Percentiles rank a stretch among this genome's conserved stretches.
These are phyloP conservation scores for Rotaria socialis DNA, from an alignment of 2,888 invertebrate genomes.

Conservation along the genomic window DNA sequence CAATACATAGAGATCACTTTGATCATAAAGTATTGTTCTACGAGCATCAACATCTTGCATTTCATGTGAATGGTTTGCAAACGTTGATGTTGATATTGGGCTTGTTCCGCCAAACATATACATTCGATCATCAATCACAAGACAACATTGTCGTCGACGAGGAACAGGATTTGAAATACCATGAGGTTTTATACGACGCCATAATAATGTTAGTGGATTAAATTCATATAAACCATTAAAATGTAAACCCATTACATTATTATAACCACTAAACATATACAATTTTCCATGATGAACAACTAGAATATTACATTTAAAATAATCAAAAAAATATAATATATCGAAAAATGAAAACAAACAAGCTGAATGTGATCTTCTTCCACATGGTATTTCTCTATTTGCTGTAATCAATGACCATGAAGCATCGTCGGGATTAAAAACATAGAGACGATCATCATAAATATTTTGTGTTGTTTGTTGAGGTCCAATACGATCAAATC, in stretches of 20 bases:
- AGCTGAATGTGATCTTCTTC: constrained; percentile 82
- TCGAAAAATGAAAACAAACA: constrained; percentile 65
- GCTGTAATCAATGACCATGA: constrained; percentile 68
- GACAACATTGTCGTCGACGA: constrained; percentile 70
- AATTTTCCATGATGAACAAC: constrained; percentile 73
- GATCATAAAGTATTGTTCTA: neutral
- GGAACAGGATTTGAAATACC: constrained; percentile 57
- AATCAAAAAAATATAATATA: neutral
- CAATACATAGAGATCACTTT: neutral
- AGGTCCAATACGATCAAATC: constrained; percentile 71
- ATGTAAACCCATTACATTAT: constrained; percentile 72
- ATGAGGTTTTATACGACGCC: constrained; percentile 49
- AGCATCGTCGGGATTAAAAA: constrained; percentile 68
- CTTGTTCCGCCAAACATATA: constrained; percentile 87
- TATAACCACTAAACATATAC: constrained; percentile 85
- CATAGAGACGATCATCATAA: constrained; percentile 71
- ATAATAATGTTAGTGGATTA: constrained; percentile 59
- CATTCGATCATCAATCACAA: constrained; percentile 70
- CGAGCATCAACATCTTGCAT: neutral
- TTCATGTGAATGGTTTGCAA: neutral
- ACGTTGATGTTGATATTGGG: neutral
- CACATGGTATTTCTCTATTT: constrained; percentile 68
- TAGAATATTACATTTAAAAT: constrained; percentile 61
- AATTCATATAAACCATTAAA: constrained; percentile 78
- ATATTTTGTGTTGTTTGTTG: constrained; percentile 68